Percentiles rank a stretch among this genome's conserved stretches.
Evolutionary conservation across 1,140 invertebrate genomes (phyloP).

Genomic region (Neodiprion virginianus): DNA sequence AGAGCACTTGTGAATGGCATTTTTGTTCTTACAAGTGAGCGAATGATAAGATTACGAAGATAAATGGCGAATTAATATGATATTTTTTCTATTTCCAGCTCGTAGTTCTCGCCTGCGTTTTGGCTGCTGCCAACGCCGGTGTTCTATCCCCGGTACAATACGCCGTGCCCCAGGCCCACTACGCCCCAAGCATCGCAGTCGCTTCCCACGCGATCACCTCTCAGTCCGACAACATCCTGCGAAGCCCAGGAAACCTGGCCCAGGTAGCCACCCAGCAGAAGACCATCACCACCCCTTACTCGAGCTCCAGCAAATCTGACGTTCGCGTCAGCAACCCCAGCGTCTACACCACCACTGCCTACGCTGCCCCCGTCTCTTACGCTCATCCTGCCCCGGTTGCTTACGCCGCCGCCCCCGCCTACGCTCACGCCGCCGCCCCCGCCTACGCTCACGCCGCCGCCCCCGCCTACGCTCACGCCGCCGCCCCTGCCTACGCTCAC

Average conservation of each 20-base stretch:
- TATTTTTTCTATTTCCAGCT: conserved; percentile 52
- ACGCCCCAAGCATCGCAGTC: conserved; percentile 36
- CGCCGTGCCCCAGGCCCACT: conserved; percentile 57
- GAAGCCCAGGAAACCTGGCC: conserved; percentile 69
- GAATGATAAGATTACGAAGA: not conserved
- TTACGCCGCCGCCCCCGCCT: conserved; percentile 24
- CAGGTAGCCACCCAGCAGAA: conserved; percentile 70
- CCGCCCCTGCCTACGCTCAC: conserved; percentile 22
- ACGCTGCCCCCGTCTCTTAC: conserved; percentile 13
- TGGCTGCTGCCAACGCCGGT: conserved; percentile 53
- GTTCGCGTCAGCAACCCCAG: conserved; percentile 69
- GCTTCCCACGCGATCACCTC: conserved; percentile 66
- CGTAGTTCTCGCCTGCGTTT: conserved; percentile 54
- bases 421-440: conserved; percentile 14
- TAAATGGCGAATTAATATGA: not conserved
- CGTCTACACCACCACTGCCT: conserved; percentile 32
- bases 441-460: conserved; percentile 31
- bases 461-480: conserved; percentile 20
- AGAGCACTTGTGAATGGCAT: not conserved
- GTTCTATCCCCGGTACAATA: conserved; percentile 37
- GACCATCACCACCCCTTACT: conserved; percentile 73
- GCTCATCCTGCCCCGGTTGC: conserved; percentile 16
- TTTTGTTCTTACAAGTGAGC: not conserved
- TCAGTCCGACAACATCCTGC: conserved; percentile 68
- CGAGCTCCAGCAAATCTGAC: conserved; percentile 70